Evolutionary conservation across 2,113 vertebrate genomes (phyloP), one percentile per base, ranked within the genome.

Genomic region (Prochilodus magdalenae): DNA sequence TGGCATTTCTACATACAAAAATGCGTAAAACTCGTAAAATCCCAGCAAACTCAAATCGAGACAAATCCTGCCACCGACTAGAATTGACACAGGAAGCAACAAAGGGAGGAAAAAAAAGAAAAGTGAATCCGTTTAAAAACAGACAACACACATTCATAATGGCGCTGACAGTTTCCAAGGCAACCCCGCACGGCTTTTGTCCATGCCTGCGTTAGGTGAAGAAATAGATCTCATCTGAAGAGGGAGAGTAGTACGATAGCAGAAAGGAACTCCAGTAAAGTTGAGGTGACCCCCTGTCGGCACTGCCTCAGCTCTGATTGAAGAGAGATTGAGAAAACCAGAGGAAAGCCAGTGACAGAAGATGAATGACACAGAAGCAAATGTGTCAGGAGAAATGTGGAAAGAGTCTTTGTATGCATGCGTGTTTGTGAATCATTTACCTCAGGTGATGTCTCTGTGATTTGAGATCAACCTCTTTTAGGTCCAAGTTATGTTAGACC

Each of bases 151-250:
- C 72, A 72, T 84, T 83, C 72, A 73, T 30, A 83, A 86, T 70
- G 57, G 73, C n/a, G 69, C 66, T 71, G 84, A 84, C 84, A 75
- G 88, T 90, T 90, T 87, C 88, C 88, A 86, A 75, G 87, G 88
- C 87, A 87, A 89, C 88, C 59, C 63, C 20, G 33, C 29, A n/a
- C 73, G 60, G 82, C 84, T 83, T 77, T 85, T 82, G 74, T 85
- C 66, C 26, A 12, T 71, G 82, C n/a, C 44, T 73, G 67, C 29
- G 75, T 73, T 76, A 74, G 81, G 79, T 74, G 53, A 81, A 77
- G 72, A 89, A 84, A 86, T n/a, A 73, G 79, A 87, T 84, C 75
- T 82, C 72, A 84, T 88, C 79, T 78, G 72, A 75, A 36, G 67
- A 74, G 75, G 75, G 62, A 77, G 16, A 20, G 26, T 57, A 15